These are phyloP conservation scores for Cryptops parisi DNA, from an alignment of 2,888 invertebrate genomes.

Conservation along the genomic window DNA sequence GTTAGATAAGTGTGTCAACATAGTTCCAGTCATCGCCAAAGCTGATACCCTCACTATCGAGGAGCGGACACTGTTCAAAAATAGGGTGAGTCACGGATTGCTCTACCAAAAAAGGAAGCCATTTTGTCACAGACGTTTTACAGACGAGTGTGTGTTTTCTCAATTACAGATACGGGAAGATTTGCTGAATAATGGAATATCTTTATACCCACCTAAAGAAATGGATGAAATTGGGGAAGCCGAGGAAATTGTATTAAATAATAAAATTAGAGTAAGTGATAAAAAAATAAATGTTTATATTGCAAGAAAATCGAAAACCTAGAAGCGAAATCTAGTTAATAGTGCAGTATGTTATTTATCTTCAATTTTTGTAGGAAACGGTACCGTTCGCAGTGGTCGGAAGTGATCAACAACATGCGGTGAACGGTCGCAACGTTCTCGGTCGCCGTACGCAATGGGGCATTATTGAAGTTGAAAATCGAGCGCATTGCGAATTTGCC, in stretches of 20 bases:
- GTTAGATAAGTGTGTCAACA: conserved; percentile 24
- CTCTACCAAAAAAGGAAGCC: neutral
- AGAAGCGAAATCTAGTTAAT: too few relatives aligned
- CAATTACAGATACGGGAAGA: conserved; percentile 31
- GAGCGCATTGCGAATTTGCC: conserved; percentile 37
- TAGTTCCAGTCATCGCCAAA: conserved; percentile 27
- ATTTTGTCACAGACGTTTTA: neutral
- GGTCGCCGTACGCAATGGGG: conserved; percentile 40
- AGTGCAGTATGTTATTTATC: too few relatives aligned
- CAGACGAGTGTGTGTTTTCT: too few relatives aligned
- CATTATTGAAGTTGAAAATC: conserved; percentile 38
- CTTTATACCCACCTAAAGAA: conserved; percentile 34
- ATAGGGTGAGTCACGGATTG: conserved; percentile 21
- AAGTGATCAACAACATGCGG: conserved; percentile 33
- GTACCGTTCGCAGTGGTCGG: conserved; percentile 39
- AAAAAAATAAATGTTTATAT: too few relatives aligned
- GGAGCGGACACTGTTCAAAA: conserved; percentile 24
- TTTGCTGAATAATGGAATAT: conserved; percentile 31
- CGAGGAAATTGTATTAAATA: conserved; percentile 34
- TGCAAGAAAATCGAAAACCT: too few relatives aligned
- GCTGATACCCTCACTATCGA: conserved; percentile 26
- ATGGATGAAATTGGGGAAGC: conserved; percentile 34
- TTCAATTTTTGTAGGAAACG: conserved; percentile 28
- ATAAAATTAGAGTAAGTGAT: conserved; percentile 26
- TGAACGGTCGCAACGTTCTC: conserved; percentile 32